A percentile compares a stretch with the other conserved stretches of the same genome.
Evolutionary conservation across 2,113 vertebrate species (phyloP).

Genomic region (Corythornis madagascariensis): DNA sequence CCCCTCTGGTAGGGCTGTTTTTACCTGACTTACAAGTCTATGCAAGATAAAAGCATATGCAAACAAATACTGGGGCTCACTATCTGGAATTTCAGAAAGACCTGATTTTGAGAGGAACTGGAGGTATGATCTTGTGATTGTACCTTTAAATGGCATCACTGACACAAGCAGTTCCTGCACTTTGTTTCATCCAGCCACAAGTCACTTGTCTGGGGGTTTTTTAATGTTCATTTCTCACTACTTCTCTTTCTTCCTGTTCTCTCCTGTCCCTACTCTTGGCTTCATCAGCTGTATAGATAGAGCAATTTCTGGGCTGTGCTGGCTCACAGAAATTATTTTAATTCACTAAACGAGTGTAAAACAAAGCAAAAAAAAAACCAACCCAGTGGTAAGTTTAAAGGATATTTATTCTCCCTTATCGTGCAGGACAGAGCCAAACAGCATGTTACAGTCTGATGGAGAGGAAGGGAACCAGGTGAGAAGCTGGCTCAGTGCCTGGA

Average conservation of each 20-base stretch:
- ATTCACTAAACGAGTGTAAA: neutral
- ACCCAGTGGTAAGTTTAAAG: accelerated
- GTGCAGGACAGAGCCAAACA: neutral
- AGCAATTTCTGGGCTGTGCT: neutral
- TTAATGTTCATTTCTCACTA: neutral
- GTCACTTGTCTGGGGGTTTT: neutral
- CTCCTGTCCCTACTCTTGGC: neutral
- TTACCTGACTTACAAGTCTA: neutral
- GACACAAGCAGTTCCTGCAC: neutral
- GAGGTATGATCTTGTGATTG: accelerated
- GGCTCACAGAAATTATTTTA: neutral
- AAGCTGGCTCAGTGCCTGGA: neutral
- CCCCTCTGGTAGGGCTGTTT: neutral
- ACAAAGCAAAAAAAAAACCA: neutral
- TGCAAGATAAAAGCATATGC: neutral
- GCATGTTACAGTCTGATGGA: neutral
- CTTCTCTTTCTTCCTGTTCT: neutral
- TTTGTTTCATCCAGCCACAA: neutral
- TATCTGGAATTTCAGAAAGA: neutral
- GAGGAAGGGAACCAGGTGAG: neutral
- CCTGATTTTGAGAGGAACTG: neutral
- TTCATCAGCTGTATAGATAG: neutral
- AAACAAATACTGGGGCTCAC: neutral
- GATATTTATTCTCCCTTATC: neutral
- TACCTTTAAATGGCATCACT: neutral